Base-by-base conservation (phyloP, 2,797 vertebrate genomes). In the Eleutherodactylus coqui region DNA sequence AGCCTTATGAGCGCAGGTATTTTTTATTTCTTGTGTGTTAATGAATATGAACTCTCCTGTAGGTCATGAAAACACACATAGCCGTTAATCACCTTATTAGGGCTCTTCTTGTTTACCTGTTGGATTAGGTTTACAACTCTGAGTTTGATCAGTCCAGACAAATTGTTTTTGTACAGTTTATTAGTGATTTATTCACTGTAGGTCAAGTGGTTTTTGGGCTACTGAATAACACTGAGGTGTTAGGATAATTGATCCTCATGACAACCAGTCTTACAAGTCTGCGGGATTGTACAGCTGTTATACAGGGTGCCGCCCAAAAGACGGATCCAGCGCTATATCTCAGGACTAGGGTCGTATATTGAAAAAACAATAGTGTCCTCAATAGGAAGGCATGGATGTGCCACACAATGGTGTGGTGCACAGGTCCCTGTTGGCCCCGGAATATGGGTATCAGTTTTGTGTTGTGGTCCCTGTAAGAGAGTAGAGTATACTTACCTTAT, bases 181-280 rank as follows among this genome's bases (percentile, higher is more conserved):
- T 73, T 24, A 73, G 70, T 45, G 11, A 73, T 73, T 73, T 73
- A 41, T 73, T 73, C 10, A 14, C n/a, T n/a, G 11, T 1, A 5
- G 69, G 70, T 45, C 70, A 73, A 45, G 41, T 43, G 24, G 24
- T 45, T 45, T 69, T 43, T 7, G 24, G 17, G 70, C 69, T 72
- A 14, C 69, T 72, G 69, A 45, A 72, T 43, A 72, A 72, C 70
- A 73, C 24, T 27, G 38, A 43, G 38, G 69, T 43, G 69, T 72
- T 72, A 43, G 24, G 38, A 73, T 73, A n/a, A 73, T 73, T 73
- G 70, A 73, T 73, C 70, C 41, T 73, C 7, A 41, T 70, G 67
- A n/a, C 36, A 24, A 10, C 19, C 21, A 24, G 3, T 24, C 67
- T 3, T 36, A 36, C 34, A 38, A n/a, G 36, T 70, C 67, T 41